These are phyloP conservation scores for Archegozetes longisetosus DNA, from an alignment of 1,140 invertebrate species.

Conservation along the genomic window DNA sequence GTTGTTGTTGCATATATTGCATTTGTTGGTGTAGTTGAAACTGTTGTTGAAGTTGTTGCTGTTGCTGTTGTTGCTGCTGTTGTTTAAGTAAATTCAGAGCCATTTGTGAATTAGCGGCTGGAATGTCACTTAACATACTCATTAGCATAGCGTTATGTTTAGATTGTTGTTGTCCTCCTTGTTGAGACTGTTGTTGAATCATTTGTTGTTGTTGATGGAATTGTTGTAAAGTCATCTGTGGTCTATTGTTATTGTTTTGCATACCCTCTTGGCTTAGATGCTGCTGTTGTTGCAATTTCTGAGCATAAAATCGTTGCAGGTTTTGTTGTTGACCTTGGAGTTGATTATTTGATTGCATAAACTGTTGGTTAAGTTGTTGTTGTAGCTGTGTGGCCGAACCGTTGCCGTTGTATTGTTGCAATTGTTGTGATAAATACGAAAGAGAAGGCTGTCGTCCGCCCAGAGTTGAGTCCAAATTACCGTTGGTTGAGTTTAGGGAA, in stretches of 20 bases:
- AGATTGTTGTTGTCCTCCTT: slow-evolving; percentile 19
- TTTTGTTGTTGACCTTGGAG: not conserved
- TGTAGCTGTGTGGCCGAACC: too few species aligned
- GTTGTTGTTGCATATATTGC: not conserved
- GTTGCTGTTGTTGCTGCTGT: slow-evolving; percentile 2
- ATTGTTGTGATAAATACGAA: not conserved
- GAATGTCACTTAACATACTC: slow-evolving; percentile 30
- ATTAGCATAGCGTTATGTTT: slow-evolving; percentile 28
- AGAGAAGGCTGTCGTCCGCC: not conserved
- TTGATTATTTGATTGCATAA: not conserved
- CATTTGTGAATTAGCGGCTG: slow-evolving; percentile 22
- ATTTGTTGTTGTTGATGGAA: slow-evolving; percentile 13
- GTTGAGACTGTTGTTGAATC: slow-evolving; percentile 12
- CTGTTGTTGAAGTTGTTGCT: not conserved
- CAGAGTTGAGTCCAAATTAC: not conserved
- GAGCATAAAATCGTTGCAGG: not conserved
- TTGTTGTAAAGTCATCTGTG: slow-evolving; percentile 1
- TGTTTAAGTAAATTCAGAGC: not conserved
- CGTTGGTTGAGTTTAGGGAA: not conserved
- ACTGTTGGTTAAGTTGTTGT: too few species aligned
- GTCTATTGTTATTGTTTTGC: not conserved
- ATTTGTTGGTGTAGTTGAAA: not conserved
- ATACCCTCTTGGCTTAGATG: not conserved
- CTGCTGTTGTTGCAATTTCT: not conserved
- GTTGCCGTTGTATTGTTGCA: not conserved